These are phyloP conservation scores for Melinaea menophilus DNA, from an alignment of 2,888 invertebrate genomes.

Conservation along the genomic window DNA sequence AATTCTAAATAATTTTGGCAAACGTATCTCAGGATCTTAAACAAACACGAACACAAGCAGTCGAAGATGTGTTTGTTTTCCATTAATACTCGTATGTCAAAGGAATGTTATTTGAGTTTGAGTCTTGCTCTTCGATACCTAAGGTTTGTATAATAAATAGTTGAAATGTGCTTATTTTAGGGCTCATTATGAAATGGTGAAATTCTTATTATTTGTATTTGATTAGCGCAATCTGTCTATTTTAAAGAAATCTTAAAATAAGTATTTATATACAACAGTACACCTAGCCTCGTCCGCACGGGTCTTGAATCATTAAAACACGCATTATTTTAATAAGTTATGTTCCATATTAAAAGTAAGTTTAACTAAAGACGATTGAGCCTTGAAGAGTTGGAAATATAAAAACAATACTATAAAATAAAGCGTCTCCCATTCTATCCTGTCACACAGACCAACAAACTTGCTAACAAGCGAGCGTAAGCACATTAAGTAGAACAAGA, in stretches of 20 bases:
- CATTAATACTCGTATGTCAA: slow-evolving; percentile 23
- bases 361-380: no score
- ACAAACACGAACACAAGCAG: slow-evolving; percentile 9
- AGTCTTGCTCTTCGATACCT: neutral
- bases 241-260: no score
- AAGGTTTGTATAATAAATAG: slow-evolving; percentile 5
- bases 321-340: no score
- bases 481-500: slow-evolving; percentile 12
- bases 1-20: slow-evolving; percentile 1
- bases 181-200: no score
- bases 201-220: no score
- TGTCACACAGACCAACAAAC: neutral
- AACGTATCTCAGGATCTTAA: neutral
- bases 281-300: no score
- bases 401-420: neutral
- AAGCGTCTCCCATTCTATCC: neutral
- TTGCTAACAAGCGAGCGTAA: slow-evolving; percentile 6
- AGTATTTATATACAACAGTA: no score
- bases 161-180: neutral
- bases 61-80: slow-evolving; percentile 14
- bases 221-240: no score
- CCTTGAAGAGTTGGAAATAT: no score
- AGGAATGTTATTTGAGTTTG: slow-evolving; percentile 14
- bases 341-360: no score
- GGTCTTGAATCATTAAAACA: no score